phyloP scores from a whole-genome alignment of 2,113 vertebrate genomes.

The Cynocephalus volans region DNA sequence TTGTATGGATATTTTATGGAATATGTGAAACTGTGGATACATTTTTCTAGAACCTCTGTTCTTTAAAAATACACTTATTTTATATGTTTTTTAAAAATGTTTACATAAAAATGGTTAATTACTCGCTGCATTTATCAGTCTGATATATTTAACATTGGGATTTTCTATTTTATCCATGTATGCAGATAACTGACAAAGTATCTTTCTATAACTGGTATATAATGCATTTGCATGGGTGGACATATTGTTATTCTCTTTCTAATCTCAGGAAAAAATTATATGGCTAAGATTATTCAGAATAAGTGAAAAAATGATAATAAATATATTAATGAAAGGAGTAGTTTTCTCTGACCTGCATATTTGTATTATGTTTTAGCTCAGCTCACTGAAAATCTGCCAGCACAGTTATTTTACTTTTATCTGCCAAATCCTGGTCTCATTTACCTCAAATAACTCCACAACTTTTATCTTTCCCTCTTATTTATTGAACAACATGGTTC shows the following conservation, averaged over 20 bases:
- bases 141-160: not conserved
- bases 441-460: not conserved
- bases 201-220: not conserved
- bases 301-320: conserved; percentile 45
- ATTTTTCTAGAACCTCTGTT: not conserved
- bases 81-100: not conserved
- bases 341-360: not conserved
- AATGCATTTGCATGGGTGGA: not conserved
- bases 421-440: not conserved
- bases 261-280: not conserved
- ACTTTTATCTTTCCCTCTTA: not conserved
- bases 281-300: not conserved
- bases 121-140: not conserved
- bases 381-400: not conserved
- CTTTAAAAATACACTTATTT: not conserved
- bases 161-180: not conserved
- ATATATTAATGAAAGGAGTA: not conserved
- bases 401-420: not conserved
- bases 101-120: not conserved
- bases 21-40: not conserved
- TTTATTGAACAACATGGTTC: conserved; percentile 22
- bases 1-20: not conserved
- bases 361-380: not conserved
- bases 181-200: not conserved
- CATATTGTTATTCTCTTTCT: conserved; percentile 17